Base-by-base conservation (phyloP, 1,140 invertebrate species). In the Piezodorus guildinii region DNA sequence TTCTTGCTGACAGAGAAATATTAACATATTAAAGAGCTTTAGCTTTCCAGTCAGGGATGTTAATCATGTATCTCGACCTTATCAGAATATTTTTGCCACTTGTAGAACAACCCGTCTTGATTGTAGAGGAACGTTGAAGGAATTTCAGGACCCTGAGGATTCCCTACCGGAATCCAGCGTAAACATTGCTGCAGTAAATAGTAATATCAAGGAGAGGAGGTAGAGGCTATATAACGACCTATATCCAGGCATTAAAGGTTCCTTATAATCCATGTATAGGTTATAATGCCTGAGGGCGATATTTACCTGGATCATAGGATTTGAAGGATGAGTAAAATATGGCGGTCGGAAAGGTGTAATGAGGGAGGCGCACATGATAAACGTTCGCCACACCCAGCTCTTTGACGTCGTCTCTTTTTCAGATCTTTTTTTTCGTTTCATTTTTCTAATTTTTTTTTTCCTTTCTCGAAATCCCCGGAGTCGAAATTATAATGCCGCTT, bases 381-480 rank as follows among this genome's bases (percentile, higher is more conserved):
- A 49, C 46, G 46, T 19, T 49, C n/a, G n/a, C 46, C n/a, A 17
- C n/a, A 17, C 46, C 46, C n/a, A 49, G n/a, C 46, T 21, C 46
- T 49, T 49, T 49, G 46, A 49, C 46, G 46, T 49, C 46, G n/a
- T 49, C 46, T 21, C 21, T 49, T 49, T 49, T 21, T 49, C 46
- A 19, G n/a, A 9, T 49, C 21, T 49, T 49, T 49, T 46, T n/a
- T 21, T 21, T 49, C 46, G 12, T 21, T 49, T 21, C 21, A 17
- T 49, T 21, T 49, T 21, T 49, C 46, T 6, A 17, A 17, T 46
- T 46, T 21, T 49, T 46, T 21, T 49, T 49, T 49, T 49, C 12
- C 46, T 49, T 49, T 49, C 46, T 49, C 46, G 46, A 49, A 49
- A 49, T 49, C 46, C 21, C 46, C 46, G 46, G 21, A 49, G 46